Conservation (phyloP, 2,113 vertebrate genomes). For the Coracopsis vasa region DNA sequence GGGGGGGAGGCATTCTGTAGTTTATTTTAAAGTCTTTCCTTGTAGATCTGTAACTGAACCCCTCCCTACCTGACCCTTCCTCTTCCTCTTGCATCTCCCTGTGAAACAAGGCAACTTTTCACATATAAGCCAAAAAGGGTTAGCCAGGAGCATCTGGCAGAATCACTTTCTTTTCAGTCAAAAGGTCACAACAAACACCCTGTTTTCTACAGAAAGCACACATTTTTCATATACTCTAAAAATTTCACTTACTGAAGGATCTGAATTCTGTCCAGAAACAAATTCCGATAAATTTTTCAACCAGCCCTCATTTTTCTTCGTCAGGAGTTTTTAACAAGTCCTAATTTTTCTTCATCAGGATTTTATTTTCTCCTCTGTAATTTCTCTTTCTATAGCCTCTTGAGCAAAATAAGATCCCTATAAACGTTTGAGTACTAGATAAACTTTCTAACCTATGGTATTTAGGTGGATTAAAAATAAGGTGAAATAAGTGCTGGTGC, state of each 20-base stretch:
- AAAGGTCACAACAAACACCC: not conserved
- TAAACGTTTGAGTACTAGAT: not conserved
- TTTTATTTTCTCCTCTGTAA: not conserved
- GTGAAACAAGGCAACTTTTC: not conserved
- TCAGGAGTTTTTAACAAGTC: not conserved
- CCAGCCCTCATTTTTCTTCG: not conserved
- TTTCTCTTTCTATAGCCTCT: not conserved
- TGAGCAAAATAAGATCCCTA: constrained; percentile 4
- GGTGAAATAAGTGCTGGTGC: constrained; percentile 12
- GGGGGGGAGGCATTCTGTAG: not conserved
- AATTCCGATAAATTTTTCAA: not conserved
- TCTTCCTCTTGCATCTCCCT: not conserved
- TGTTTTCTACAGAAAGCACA: not conserved
- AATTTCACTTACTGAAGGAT: not conserved
- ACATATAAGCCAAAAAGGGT: not conserved
- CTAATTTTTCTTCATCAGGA: not conserved
- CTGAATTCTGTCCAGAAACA: not conserved
- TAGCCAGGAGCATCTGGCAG: not conserved
- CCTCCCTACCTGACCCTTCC: not conserved
- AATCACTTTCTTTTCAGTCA: not conserved
- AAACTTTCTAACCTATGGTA: constrained; percentile 32
- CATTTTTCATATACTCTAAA: not conserved
- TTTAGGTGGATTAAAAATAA: constrained; percentile 50
- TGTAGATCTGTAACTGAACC: not conserved
- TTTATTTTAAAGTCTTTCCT: not conserved